Evolutionary conservation across 2,888 invertebrate species (phyloP).

Genomic region (Neuroscelio doddi): DNA sequence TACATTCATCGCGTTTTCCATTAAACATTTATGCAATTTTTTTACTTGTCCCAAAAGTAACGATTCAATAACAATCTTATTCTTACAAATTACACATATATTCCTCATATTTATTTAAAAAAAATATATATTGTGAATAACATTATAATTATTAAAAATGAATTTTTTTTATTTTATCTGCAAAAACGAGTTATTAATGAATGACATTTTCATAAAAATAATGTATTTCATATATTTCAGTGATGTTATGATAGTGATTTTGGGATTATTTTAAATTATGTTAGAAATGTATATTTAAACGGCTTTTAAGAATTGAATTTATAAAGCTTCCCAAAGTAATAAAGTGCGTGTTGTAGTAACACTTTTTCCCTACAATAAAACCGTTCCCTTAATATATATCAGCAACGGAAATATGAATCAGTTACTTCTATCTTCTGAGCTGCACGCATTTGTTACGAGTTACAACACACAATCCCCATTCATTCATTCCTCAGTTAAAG

Average conservation of each 20-base stretch:
- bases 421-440: slow-evolving; percentile 37
- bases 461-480: slow-evolving; percentile 40
- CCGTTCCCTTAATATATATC: slow-evolving; percentile 26
- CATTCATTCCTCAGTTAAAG: slow-evolving; percentile 30
- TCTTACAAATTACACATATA: too few relatives aligned
- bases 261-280: too few relatives aligned
- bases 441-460: slow-evolving; percentile 40
- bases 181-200: too few relatives aligned
- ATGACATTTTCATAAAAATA: too few relatives aligned
- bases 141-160: too few relatives aligned
- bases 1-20: background rate
- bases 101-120: too few relatives aligned
- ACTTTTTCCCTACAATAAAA: slow-evolving; percentile 26
- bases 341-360: slow-evolving; percentile 11
- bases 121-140: too few relatives aligned
- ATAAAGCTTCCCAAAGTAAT: slow-evolving; percentile 4
- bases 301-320: background rate
- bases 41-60: background rate
- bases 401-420: slow-evolving; percentile 43
- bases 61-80: too few relatives aligned
- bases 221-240: too few relatives aligned
- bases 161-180: too few relatives aligned
- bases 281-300: background rate
- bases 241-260: too few relatives aligned
- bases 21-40: background rate